Evolutionary conservation across 1,140 invertebrate species (phyloP).

Genomic region (Calliphora vicina): DNA sequence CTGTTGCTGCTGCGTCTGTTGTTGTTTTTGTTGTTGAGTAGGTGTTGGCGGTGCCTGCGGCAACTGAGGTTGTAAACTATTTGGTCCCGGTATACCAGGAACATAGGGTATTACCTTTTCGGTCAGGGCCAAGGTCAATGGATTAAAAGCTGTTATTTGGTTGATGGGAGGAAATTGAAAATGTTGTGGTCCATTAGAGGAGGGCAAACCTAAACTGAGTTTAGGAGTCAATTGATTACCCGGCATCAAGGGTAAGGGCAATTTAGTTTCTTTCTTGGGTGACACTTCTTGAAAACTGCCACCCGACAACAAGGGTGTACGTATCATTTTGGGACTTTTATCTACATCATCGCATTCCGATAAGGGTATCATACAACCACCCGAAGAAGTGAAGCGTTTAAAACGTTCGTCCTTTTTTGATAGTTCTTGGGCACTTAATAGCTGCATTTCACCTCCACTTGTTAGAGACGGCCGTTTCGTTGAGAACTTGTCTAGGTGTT

Average conservation of each 20-base stretch:
- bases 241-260: not conserved
- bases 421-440: constrained; percentile 11
- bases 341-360: constrained; percentile 58
- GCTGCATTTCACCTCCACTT: constrained; percentile 41
- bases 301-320: constrained; percentile 55
- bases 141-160: constrained; percentile 76
- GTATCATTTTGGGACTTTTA: constrained; percentile 59
- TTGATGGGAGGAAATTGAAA: constrained; percentile 71
- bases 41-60: constrained; percentile 45
- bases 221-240: constrained; percentile 66
- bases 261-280: constrained; percentile 45
- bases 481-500: not conserved
- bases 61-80: constrained; percentile 66
- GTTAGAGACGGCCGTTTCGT: constrained; percentile 20
- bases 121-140: constrained; percentile 71
- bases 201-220: constrained; percentile 62
- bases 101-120: constrained; percentile 83
- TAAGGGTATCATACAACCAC: constrained; percentile 59
- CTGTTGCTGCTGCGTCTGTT: constrained; percentile 44
- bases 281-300: constrained; percentile 60
- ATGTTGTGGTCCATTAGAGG: constrained; percentile 61
- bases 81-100: constrained; percentile 85
- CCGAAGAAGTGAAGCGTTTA: constrained; percentile 56
- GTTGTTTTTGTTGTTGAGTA: constrained; percentile 50
- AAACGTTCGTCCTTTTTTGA: constrained; percentile 53